A percentile compares a stretch with the other conserved stretches of the same genome.
These are phyloP conservation scores for Coecobrya sp. DNA, from an alignment of 2,888 invertebrate genomes.

Conservation along the genomic window DNA sequence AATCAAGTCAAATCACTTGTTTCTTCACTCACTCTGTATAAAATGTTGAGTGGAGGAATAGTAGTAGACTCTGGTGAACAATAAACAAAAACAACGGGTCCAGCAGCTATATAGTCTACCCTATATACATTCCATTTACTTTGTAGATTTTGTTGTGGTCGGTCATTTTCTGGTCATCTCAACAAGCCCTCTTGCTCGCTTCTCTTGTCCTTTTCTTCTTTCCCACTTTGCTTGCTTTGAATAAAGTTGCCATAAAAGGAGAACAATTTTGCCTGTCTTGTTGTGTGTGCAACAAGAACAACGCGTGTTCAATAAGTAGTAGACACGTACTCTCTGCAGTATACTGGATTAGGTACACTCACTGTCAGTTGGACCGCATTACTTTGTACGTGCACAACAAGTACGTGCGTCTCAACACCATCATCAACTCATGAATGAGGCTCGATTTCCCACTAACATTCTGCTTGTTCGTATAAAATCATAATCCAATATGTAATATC, in stretches of 20 bases:
- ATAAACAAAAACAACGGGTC: conserved; percentile 6
- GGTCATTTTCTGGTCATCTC: conserved; percentile 61
- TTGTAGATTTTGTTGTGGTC: conserved; percentile 16
- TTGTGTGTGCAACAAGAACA: conserved; percentile 41
- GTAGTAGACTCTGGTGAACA: not conserved
- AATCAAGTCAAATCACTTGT: conserved; percentile 62
- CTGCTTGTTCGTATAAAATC: not conserved
- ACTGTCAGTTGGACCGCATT: not conserved
- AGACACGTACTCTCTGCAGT: conserved; percentile 16
- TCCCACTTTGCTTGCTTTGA: not conserved
- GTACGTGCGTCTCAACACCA: conserved; percentile 8
- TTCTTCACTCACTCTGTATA: not conserved
- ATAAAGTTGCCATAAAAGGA: conserved; percentile 52
- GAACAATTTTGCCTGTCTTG: conserved; percentile 24
- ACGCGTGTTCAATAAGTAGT: conserved; percentile 42
- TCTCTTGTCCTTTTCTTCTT: conserved; percentile 23
- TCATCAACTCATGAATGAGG: conserved; percentile 62
- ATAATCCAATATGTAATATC: conserved; percentile 38
- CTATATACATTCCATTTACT: conserved; percentile 13
- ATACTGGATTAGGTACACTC: conserved; percentile 28
- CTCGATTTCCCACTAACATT: not conserved
- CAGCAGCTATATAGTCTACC: not conserved
- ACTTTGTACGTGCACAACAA: not conserved
- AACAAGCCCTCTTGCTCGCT: not conserved
- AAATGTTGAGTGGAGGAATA: not conserved